These are phyloP conservation scores for Dendrolimus kikuchii DNA, from an alignment of 1,140 invertebrate genomes.

Conservation along the genomic window DNA sequence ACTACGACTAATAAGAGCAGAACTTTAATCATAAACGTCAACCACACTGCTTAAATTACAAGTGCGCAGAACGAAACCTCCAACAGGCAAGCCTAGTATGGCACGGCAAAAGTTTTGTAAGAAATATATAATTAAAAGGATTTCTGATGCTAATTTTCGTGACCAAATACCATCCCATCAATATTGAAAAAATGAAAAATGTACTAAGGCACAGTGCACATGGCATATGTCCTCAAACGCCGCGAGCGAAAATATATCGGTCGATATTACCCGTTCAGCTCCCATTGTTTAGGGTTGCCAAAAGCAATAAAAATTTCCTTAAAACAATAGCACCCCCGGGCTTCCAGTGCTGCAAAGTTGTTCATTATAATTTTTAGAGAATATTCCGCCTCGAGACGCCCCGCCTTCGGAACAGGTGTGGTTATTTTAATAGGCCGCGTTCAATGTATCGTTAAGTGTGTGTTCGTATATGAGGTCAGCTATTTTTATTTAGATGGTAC, in stretches of 20 bases:
- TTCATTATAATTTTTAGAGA: slow-evolving; percentile 61
- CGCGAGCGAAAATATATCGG: slow-evolving; percentile 15
- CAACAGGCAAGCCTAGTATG: no score
- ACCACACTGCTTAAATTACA: no score
- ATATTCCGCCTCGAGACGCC: slow-evolving; percentile 47
- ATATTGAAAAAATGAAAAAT: slow-evolving; percentile 7
- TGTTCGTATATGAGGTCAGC: no score
- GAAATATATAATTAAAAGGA: no score
- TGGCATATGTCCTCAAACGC: slow-evolving; percentile 22
- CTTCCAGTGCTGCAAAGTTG: slow-evolving; percentile 46
- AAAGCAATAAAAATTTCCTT: slow-evolving; percentile 64
- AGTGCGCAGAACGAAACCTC: no score
- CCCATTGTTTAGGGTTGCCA: slow-evolving; percentile 59
- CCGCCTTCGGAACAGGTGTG: slow-evolving; percentile 52
- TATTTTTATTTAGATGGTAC: no score
- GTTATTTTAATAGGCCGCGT: slow-evolving; percentile 12
- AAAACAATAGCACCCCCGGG: slow-evolving; percentile 66
- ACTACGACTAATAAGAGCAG: no score
- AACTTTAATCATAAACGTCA: no score
- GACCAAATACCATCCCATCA: no score
- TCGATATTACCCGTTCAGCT: slow-evolving; percentile 38
- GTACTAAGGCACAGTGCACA: slow-evolving; percentile 19
- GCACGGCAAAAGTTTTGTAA: no score
- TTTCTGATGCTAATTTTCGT: no score
- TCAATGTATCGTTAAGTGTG: no score